Conservation (phyloP, 2,888 invertebrate genomes). For the Vanessa cardui region DNA sequence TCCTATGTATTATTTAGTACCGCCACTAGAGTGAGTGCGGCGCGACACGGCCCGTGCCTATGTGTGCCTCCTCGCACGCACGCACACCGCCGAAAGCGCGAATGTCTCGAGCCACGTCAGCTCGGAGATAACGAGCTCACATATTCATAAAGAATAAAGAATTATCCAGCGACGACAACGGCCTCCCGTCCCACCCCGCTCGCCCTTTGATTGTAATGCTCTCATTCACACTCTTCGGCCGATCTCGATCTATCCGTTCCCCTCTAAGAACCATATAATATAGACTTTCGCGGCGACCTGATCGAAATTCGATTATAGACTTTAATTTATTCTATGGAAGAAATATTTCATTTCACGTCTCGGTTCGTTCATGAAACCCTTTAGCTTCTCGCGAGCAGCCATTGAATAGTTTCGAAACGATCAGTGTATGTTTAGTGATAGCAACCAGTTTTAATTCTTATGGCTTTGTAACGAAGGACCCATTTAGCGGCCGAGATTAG, state of each 20-base stretch:
- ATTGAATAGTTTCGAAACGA: slow-evolving; percentile 73
- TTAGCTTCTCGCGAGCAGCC: slow-evolving; percentile 63
- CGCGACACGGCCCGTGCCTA: slow-evolving; percentile 50
- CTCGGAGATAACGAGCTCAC: slow-evolving; percentile 79
- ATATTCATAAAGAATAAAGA: slow-evolving; percentile 83
- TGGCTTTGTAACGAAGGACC: slow-evolving; percentile 69
- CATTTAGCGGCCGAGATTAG: slow-evolving; percentile 64
- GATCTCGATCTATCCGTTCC: slow-evolving; percentile 80
- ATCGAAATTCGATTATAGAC: slow-evolving; percentile 76
- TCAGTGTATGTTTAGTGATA: slow-evolving; percentile 67
- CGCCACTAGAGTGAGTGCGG: slow-evolving; percentile 64
- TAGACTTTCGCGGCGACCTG: slow-evolving; percentile 60
- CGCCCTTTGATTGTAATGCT: slow-evolving; percentile 71
- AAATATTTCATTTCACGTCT: slow-evolving; percentile 78
- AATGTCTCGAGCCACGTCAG: slow-evolving; percentile 67
- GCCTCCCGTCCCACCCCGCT: slow-evolving; percentile 61
- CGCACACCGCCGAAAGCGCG: slow-evolving; percentile 58
- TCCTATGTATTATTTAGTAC: slow-evolving; percentile 81
- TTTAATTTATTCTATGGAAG: slow-evolving; percentile 80
- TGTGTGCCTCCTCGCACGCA: slow-evolving; percentile 42
- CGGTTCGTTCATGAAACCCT: slow-evolving; percentile 75
- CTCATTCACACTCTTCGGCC: slow-evolving; percentile 79
- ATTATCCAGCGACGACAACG: slow-evolving; percentile 67
- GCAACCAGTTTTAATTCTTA: slow-evolving; percentile 82
- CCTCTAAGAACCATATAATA: slow-evolving; percentile 70